These are phyloP conservation scores for Macaria liturata DNA, from an alignment of 2,888 invertebrate genomes.

Conservation along the genomic window DNA sequence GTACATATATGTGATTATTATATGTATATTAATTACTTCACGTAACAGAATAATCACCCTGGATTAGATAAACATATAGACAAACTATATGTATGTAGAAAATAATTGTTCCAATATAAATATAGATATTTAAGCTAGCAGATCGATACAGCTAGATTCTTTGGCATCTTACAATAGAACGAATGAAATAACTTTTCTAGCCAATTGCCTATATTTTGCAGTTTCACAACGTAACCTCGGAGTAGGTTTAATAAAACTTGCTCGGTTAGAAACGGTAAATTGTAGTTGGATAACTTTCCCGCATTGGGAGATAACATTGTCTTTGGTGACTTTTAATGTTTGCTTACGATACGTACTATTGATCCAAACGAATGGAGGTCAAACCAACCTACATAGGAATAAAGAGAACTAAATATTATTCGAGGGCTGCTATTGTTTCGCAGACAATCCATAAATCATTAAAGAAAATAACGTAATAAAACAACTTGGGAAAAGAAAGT, in stretches of 20 bases:
- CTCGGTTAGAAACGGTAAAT: constrained; percentile 37
- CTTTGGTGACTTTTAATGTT: constrained; percentile 33
- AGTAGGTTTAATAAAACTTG: constrained; percentile 39
- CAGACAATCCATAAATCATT: constrained; percentile 22
- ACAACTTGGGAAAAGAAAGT: no score
- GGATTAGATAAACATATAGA: no score
- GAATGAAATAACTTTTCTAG: constrained; percentile 30
- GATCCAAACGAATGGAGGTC: constrained; percentile 22
- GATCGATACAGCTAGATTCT: no score
- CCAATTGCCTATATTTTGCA: constrained; percentile 35
- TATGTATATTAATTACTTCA: no score
- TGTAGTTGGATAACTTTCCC: constrained; percentile 34
- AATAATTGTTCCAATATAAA: no score
- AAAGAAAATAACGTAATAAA: constrained; percentile 4
- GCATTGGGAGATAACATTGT: constrained; percentile 33
- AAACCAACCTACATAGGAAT: constrained; percentile 18
- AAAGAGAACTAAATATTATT: constrained; percentile 20
- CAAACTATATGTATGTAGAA: no score
- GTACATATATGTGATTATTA: no score
- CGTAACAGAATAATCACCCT: no score
- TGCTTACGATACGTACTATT: constrained; percentile 23
- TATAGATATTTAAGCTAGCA: no score
- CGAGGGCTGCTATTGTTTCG: constrained; percentile 22
- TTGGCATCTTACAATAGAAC: background rate
- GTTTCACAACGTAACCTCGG: constrained; percentile 30